Conservation (phyloP, 2,113 vertebrate species). For the Vidua chalybeata region DNA sequence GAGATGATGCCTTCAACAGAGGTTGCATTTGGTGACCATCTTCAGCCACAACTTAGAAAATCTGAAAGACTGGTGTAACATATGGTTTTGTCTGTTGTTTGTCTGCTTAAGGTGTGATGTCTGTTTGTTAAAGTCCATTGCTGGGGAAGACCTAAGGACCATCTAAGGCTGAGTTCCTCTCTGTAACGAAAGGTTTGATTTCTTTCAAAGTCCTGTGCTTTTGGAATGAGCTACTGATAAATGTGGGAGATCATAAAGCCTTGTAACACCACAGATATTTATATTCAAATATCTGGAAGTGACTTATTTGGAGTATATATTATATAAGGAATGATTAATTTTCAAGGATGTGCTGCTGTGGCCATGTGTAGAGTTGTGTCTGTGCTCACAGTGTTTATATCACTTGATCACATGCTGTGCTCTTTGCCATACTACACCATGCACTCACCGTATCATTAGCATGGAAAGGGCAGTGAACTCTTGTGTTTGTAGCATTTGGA, state of each 20-base stretch:
- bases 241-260: background rate
- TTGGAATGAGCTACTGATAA: background rate
- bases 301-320: background rate
- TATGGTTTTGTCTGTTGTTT: background rate
- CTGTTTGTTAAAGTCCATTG: background rate
- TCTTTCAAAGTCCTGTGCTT: background rate
- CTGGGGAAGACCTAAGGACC: background rate
- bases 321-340: background rate
- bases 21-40: background rate
- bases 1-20: background rate
- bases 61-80: background rate
- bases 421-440: background rate
- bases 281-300: background rate
- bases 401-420: background rate
- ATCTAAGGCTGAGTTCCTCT: background rate
- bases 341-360: background rate
- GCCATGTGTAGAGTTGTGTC: background rate
- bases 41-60: background rate
- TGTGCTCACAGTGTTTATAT: background rate
- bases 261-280: background rate
- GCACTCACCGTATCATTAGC: accelerated
- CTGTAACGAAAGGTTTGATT: background rate
- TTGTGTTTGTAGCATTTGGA: background rate
- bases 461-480: background rate
- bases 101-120: background rate